These are phyloP conservation scores for Australoheros scitulus DNA, from an alignment of 2,113 vertebrate genomes.

Conservation along the genomic window DNA sequence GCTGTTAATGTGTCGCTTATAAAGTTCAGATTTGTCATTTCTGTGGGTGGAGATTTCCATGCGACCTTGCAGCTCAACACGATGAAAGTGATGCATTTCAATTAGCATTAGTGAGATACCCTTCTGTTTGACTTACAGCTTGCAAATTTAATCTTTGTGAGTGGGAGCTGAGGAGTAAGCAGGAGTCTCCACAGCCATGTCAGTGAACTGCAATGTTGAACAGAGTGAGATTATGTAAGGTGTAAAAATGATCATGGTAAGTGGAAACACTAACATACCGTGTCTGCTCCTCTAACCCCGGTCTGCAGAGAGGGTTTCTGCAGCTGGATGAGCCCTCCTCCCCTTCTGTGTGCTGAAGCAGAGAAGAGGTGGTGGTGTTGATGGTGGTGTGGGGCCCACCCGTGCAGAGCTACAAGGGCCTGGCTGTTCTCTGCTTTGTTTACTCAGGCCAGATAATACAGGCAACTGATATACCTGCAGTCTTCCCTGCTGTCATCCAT, in stretches of 20 bases:
- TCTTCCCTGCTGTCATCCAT: slow-evolving; percentile 18
- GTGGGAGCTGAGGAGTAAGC: neutral
- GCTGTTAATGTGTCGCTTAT: neutral
- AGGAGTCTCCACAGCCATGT: neutral
- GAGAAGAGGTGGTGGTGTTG: neutral
- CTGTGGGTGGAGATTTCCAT: slow-evolving; percentile 16
- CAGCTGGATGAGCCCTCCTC: neutral
- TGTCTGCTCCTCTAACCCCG: neutral
- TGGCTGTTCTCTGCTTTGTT: slow-evolving; percentile 56
- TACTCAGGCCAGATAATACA: slow-evolving; percentile 50
- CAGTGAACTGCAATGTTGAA: neutral
- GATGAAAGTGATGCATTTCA: slow-evolving; percentile 21
- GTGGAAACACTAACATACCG: slow-evolving; percentile 26
- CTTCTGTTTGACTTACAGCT: neutral
- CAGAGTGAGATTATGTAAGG: slow-evolving; percentile 21
- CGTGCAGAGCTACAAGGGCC: slow-evolving; percentile 9
- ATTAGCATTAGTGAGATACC: neutral
- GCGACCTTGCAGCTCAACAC: neutral
- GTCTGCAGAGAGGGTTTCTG: slow-evolving; percentile 20
- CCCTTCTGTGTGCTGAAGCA: slow-evolving; percentile 5
- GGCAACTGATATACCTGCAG: slow-evolving; percentile 44
- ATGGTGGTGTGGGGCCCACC: neutral
- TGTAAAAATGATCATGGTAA: slow-evolving; percentile 30
- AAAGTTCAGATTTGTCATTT: neutral
- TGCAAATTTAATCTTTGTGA: slow-evolving; percentile 1